Conservation (phyloP, 1,140 invertebrate species). For the Phenacoccus solenopsis region DNA sequence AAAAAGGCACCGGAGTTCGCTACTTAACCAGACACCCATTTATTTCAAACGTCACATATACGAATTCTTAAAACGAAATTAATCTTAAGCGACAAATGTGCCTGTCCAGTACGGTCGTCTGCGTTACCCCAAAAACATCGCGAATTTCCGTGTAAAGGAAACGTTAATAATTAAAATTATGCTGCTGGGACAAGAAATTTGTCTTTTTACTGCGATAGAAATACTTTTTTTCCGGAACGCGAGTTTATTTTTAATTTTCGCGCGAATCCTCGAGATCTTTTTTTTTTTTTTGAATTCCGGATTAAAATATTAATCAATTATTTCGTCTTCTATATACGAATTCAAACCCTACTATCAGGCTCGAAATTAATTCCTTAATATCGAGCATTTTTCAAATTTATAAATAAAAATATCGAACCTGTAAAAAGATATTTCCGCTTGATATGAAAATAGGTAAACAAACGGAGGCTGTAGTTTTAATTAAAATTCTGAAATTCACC, state of each 20-base stretch:
- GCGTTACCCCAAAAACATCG: not conserved
- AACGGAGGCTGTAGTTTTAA: not conserved
- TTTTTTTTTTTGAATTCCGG: not conserved
- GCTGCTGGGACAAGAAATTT: not conserved
- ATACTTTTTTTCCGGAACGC: not conserved
- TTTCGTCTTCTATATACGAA: too few species aligned
- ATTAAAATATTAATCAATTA: too few species aligned
- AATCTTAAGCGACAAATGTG: slow-evolving; percentile 10
- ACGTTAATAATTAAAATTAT: slow-evolving; percentile 4
- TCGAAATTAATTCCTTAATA: too few species aligned
- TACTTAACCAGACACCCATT: slow-evolving; percentile 13
- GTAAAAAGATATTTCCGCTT: too few species aligned
- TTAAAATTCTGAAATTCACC: not conserved
- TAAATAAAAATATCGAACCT: too few species aligned
- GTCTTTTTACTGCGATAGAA: not conserved
- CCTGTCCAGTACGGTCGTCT: not conserved
- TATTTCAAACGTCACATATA: slow-evolving; percentile 12
- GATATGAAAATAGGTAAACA: not conserved
- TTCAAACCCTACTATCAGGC: too few species aligned
- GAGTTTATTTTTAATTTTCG: not conserved
- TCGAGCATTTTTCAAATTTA: too few species aligned
- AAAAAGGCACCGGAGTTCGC: not conserved
- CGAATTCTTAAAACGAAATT: slow-evolving; percentile 15
- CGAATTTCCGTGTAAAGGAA: not conserved
- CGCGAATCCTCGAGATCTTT: not conserved